These are phyloP conservation scores for Brevipalpus yothersi DNA, from an alignment of 1,140 invertebrate species.

Conservation along the genomic window DNA sequence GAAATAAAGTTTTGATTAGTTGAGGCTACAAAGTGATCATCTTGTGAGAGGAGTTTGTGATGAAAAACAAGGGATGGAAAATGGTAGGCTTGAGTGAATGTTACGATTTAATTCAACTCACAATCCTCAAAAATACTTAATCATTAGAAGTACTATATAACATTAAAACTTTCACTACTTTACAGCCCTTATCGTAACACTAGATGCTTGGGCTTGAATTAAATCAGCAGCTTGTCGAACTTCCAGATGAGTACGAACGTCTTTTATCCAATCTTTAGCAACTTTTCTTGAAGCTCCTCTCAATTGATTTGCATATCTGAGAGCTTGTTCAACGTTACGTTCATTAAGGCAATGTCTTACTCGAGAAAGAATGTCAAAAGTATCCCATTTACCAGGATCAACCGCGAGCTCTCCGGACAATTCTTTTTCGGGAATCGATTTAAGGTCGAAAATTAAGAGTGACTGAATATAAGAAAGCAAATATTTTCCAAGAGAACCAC, in stretches of 20 bases:
- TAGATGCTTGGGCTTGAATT: conserved; percentile 49
- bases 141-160: too few relatives aligned
- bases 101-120: too few relatives aligned
- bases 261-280: conserved; percentile 60
- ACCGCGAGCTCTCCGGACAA: conserved; percentile 16
- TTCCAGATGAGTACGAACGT: conserved; percentile 55
- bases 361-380: conserved; percentile 60
- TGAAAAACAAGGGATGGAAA: too few relatives aligned
- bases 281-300: conserved; percentile 55
- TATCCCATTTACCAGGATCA: conserved; percentile 35
- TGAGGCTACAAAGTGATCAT: too few relatives aligned
- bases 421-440: conserved; percentile 19
- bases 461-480: conserved; percentile 65
- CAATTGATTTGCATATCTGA: conserved; percentile 70
- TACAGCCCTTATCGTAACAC: conserved; percentile 14
- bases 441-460: conserved; percentile 24
- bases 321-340: conserved; percentile 51
- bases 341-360: conserved; percentile 61
- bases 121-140: too few relatives aligned
- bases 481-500: conserved; percentile 44
- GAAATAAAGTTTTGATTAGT: too few relatives aligned
- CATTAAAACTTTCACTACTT: not conserved
- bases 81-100: too few relatives aligned
- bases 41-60: too few relatives aligned
- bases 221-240: conserved; percentile 66